phyloP scores from a whole-genome alignment of 2,113 vertebrate species.

The Phalacrocorax pelagicus region DNA sequence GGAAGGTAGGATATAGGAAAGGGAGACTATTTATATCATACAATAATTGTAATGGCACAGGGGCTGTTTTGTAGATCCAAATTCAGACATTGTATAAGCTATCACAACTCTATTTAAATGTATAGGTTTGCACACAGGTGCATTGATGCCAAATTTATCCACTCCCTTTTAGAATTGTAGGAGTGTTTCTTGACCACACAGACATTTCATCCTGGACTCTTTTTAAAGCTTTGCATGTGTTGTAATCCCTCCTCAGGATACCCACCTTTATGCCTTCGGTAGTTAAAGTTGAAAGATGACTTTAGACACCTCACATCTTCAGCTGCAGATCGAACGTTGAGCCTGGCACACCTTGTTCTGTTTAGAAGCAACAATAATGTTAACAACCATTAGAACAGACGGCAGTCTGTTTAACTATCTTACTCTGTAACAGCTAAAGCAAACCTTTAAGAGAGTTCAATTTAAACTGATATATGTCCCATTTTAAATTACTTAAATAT shows the following conservation, averaged over 20 bases:
- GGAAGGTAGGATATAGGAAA: not conserved
- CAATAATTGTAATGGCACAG: not conserved
- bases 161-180: not conserved
- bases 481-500: not conserved
- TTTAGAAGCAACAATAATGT: not conserved
- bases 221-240: not conserved
- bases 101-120: not conserved
- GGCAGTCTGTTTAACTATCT: not conserved
- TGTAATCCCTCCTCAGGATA: not conserved
- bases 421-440: not conserved
- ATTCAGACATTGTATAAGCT: not conserved
- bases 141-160: not conserved
- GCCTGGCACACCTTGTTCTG: not conserved
- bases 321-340: not conserved
- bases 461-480: not conserved
- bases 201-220: not conserved
- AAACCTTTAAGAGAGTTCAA: not conserved
- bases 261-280: not conserved
- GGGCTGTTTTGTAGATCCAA: not conserved
- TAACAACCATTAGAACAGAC: not conserved
- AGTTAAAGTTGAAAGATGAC: conserved; percentile 9
- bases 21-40: not conserved
- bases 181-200: not conserved
- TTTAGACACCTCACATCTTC: not conserved
- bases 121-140: not conserved